Percentiles rank a stretch among this genome's conserved stretches.
Conservation (phyloP, 2,888 invertebrate species). For the Eupithecia abbreviata region DNA sequence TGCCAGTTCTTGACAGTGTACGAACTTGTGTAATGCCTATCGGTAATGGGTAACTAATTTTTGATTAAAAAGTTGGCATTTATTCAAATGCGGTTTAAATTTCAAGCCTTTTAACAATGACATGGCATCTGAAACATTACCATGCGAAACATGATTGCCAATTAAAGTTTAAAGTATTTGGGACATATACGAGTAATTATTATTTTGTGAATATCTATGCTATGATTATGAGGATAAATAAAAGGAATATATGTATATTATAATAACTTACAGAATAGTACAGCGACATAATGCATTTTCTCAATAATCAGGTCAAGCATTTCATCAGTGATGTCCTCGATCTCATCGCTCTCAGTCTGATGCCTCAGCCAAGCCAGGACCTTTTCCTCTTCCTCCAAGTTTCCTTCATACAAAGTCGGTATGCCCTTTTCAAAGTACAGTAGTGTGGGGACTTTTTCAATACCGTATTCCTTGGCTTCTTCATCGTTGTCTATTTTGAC, state of each 20-base stretch:
- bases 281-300: constrained; percentile 94
- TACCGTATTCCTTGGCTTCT: constrained; percentile 95
- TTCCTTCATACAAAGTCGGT: constrained; percentile 90
- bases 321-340: constrained; percentile 97
- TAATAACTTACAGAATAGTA: constrained; percentile 90
- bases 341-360: constrained; percentile 94
- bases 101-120: constrained; percentile 18
- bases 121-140: constrained; percentile 7
- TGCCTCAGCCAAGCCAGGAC: constrained; percentile 93
- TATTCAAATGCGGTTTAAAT: constrained; percentile 50
- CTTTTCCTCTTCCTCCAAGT: constrained; percentile 94
- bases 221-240: background rate
- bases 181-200: background rate
- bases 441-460: constrained; percentile 93
- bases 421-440: constrained; percentile 92
- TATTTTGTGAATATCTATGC: too few relatives aligned
- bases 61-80: constrained; percentile 58
- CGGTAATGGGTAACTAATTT: constrained; percentile 27
- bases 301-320: constrained; percentile 95
- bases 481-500: constrained; percentile 96
- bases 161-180: background rate
- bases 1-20: constrained; percentile 74
- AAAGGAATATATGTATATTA: background rate
- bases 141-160: background rate
- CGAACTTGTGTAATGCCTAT: constrained; percentile 46